phyloP scores from a whole-genome alignment of 2,888 invertebrate genomes.

The Thysanoteuthis rhombus region DNA sequence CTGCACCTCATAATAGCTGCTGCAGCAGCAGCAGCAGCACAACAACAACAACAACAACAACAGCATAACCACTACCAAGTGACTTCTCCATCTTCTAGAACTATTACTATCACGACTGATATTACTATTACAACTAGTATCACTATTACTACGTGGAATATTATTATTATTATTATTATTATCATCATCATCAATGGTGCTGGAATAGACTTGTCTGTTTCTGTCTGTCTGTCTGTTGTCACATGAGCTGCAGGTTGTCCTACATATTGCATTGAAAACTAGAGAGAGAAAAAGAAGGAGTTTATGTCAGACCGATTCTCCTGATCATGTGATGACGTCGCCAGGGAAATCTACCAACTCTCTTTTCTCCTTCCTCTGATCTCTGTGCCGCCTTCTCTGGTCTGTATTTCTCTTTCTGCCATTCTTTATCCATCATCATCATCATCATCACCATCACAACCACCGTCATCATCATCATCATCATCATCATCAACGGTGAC shows the following conservation, averaged over 20 bases:
- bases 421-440: background rate
- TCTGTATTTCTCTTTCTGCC: constrained; percentile 25
- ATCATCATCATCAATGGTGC: background rate
- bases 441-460: background rate
- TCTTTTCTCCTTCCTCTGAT: background rate
- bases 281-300: background rate
- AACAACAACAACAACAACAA: background rate
- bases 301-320: background rate
- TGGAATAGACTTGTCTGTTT: background rate
- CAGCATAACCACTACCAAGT: no score
- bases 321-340: constrained; percentile 12
- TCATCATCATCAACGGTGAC: background rate
- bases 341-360: background rate
- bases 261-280: background rate
- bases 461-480: background rate
- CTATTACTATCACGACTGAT: background rate
- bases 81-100: background rate
- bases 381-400: background rate
- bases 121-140: background rate
- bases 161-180: background rate
- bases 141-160: background rate
- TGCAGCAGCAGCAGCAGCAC: background rate
- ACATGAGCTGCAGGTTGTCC: background rate
- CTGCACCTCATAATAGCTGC: background rate
- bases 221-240: constrained; percentile 1